Evolutionary conservation across 2,888 invertebrate species (phyloP), one percentile per base, ranked within the genome.

Genomic region (Drosophila crucigera): DNA sequence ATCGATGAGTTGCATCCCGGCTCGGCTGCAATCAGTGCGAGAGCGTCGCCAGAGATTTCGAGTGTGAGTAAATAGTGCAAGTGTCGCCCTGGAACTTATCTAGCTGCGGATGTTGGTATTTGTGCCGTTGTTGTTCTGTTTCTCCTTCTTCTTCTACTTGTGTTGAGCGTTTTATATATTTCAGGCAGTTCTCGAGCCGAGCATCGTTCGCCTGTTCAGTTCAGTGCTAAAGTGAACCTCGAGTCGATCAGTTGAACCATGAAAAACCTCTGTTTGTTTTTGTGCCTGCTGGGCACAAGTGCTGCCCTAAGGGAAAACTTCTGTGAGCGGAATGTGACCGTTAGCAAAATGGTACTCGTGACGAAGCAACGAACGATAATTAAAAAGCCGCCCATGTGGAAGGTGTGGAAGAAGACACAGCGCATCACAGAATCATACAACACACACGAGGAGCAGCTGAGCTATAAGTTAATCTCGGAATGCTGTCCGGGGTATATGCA

Each of bases 401-500:
- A 73, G 11, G 1, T 80, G 1, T 81, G 83, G 69, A 86, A 84
- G 67, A 87, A 85, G 33, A 0, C 80, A 0, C 67, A 82, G 16
- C 63, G 47, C 1, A n/a, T 62, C 10, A 77, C 71, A 0, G 91
- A 91, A 19, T 14, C 58, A 0, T 91, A 92, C 41, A 72, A 64
- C 0, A 80, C 80, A 0, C 22, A 73, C 1, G 91, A 90, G 62
- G 78, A 80, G 41, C 78, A 71, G 30, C 54, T 84, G 0, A 82
- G 63, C 49, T 70, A 78, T 14, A 80, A 78, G 37, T 3, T 88
- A 25, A 54, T 88, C 37, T 61, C 65, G 0, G 78, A 70, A 19
- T 91, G 92, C 43, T 91, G 91, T 19, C 74, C 78, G 0, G 92
- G 91, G 25, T 92, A 85, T 43, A 1, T 60, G 22, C 71, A 86